Percentiles rank a stretch among this genome's conserved stretches.
Evolutionary conservation across 2,797 vertebrate species (phyloP).

Genomic region (Cichlasoma orientale): DNA sequence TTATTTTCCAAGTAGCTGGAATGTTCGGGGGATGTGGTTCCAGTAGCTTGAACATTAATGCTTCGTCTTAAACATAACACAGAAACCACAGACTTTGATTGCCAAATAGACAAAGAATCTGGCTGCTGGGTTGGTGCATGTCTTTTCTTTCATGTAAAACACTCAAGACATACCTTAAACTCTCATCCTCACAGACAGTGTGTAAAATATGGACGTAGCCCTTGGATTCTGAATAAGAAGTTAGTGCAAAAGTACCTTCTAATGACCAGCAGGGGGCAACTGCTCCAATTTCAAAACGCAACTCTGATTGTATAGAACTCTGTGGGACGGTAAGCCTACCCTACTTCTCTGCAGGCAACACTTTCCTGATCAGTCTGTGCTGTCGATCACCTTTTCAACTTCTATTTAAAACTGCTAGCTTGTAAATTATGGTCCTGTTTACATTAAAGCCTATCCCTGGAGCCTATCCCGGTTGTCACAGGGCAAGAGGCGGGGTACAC

Average conservation of each 20-base stretch:
- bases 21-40: slow-evolving; percentile 21
- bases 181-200: background rate
- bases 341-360: background rate
- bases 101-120: background rate
- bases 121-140: background rate
- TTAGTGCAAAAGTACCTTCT: background rate
- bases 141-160: background rate
- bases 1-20: slow-evolving; percentile 25
- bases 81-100: background rate
- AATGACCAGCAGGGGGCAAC: background rate
- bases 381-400: background rate
- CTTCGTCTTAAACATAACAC: background rate
- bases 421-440: background rate
- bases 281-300: background rate
- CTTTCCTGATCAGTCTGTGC: background rate
- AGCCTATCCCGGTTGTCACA: no score
- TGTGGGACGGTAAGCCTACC: background rate
- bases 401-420: background rate
- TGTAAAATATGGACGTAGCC: background rate
- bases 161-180: background rate
- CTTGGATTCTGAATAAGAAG: background rate
- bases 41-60: slow-evolving; percentile 1
- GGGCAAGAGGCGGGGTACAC: no score
- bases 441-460: no score
- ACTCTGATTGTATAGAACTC: background rate